A percentile compares a stretch with the other conserved stretches of the same genome.
Evolutionary conservation across 2,797 vertebrate genomes (phyloP).

Genomic region (Lagodon rhomboides): DNA sequence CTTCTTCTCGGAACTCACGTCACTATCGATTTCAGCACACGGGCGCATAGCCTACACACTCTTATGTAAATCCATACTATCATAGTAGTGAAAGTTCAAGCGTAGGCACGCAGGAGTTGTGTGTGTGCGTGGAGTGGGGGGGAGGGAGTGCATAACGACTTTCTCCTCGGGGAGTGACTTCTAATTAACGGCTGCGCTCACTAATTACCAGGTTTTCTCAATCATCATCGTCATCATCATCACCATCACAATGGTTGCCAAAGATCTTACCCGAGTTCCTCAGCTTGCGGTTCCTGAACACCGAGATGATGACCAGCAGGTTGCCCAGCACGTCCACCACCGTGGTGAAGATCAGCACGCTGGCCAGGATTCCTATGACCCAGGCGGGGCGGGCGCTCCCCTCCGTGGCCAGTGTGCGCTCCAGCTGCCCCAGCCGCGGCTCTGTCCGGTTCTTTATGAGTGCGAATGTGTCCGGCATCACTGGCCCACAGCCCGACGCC

Average conservation of each 20-base stretch:
- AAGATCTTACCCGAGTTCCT: conserved; percentile 87
- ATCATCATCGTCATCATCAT: too few species aligned
- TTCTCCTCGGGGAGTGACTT: background rate
- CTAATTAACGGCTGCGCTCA: background rate
- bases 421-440: conserved; percentile 76
- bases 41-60: background rate
- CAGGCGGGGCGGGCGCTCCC: conserved; percentile 82
- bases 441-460: conserved; percentile 81
- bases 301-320: conserved; percentile 88
- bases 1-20: background rate
- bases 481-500: conserved; percentile 57
- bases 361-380: conserved; percentile 86
- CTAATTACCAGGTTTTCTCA: background rate
- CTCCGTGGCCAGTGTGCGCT: conserved; percentile 80
- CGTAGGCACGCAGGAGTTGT: background rate
- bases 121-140: too few species aligned
- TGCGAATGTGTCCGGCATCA: conserved; percentile 86
- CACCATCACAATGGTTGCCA: background rate
- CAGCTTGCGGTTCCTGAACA: conserved; percentile 90
- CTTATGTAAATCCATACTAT: background rate
- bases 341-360: conserved; percentile 89
- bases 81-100: background rate
- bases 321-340: conserved; percentile 90
- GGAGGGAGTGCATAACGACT: background rate
- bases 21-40: background rate